These are phyloP conservation scores for Arnoldichthys spilopterus DNA, from an alignment of 2,797 vertebrate species.

Conservation along the genomic window DNA sequence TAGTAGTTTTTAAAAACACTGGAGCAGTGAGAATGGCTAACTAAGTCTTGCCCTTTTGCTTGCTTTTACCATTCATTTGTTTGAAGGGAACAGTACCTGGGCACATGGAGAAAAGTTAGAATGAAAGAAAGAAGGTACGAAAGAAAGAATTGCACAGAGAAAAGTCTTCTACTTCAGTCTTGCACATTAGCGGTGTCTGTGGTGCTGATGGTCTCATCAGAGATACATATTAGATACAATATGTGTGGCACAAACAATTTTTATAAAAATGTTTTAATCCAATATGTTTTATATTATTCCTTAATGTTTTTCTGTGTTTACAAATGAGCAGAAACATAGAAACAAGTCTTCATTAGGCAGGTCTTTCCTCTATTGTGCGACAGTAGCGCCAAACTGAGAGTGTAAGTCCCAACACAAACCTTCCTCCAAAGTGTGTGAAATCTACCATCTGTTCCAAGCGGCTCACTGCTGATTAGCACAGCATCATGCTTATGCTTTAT, in stretches of 20 bases:
- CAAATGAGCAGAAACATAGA: neutral
- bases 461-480: neutral
- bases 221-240: neutral
- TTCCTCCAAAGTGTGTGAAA: neutral
- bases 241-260: neutral
- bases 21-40: neutral
- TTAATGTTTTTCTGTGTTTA: neutral
- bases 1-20: slow-evolving; percentile 13
- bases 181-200: neutral
- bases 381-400: neutral
- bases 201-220: neutral
- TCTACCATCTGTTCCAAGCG: slow-evolving; percentile 12
- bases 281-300: neutral
- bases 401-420: slow-evolving; percentile 14
- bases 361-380: slow-evolving; percentile 2
- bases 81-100: neutral
- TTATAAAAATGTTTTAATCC: neutral
- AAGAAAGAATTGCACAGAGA: neutral
- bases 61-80: neutral
- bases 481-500: neutral
- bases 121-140: too few species aligned
- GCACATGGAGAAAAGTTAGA: neutral
- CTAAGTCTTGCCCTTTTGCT: neutral
- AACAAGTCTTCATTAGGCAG: neutral
- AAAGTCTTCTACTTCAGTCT: too few species aligned